phyloP scores from a whole-genome alignment of 92 coral and sea anemone genomes.

The Palythoa heliodiscus region DNA sequence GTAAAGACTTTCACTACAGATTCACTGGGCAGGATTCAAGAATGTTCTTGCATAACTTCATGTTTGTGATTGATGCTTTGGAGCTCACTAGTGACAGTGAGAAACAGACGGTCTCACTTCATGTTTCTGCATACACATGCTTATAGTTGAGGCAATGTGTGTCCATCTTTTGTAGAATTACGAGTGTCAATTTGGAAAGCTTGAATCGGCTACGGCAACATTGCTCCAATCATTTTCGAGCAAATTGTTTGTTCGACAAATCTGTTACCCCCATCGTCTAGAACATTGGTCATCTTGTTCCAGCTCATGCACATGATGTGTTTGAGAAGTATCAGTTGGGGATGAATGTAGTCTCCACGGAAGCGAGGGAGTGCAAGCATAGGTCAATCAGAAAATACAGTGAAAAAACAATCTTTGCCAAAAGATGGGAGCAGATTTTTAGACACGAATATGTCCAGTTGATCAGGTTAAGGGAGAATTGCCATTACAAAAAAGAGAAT shows the following conservation, averaged over 20 bases:
- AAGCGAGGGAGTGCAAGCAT: conserved; percentile 68
- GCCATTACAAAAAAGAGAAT: conserved; percentile 50
- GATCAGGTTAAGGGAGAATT: conserved; percentile 67
- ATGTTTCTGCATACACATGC: conserved; percentile 66
- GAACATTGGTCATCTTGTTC: conserved; percentile 68
- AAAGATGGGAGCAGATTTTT: conserved; percentile 68
- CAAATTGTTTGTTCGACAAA: conserved; percentile 57
- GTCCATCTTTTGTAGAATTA: conserved; percentile 67
- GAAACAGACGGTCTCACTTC: conserved; percentile 63
- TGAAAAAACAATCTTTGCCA: conserved; percentile 61
- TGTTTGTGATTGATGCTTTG: conserved; percentile 65
- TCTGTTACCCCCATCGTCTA: conserved; percentile 67
- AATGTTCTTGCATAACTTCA: conserved; percentile 80
- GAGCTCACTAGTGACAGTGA: conserved; percentile 62
- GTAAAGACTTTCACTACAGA: conserved; percentile 50
- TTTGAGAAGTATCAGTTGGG: conserved; percentile 63
- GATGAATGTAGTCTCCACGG: conserved; percentile 68
- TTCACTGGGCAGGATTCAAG: conserved; percentile 83
- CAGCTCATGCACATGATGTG: conserved; percentile 71
- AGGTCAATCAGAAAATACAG: conserved; percentile 59
- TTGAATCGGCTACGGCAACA: conserved; percentile 52
- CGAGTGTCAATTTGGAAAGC: conserved; percentile 55
- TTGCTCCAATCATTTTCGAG: conserved; percentile 66
- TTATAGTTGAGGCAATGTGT: conserved; percentile 73
- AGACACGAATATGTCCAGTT: conserved; percentile 67